Evolutionary conservation across 2,888 invertebrate species (phyloP).

Genomic region (Apoderus coryli): DNA sequence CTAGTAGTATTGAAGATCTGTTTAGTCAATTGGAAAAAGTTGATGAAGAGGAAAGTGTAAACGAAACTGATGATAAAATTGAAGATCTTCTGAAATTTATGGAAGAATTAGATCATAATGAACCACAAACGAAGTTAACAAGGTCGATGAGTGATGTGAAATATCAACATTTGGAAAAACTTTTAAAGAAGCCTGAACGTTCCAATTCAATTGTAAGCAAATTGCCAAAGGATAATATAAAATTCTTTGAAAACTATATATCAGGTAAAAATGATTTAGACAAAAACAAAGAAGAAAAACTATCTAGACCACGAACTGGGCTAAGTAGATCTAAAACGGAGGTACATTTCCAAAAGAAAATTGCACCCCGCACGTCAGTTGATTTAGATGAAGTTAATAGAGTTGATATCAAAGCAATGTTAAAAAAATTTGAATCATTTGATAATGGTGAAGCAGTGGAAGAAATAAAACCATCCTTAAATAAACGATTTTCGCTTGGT

Average conservation of each 20-base stretch:
- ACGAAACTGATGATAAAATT: conserved; percentile 27
- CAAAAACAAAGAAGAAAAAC: conserved; percentile 17
- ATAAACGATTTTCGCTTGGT: conserved; percentile 12
- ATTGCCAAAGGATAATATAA: conserved; percentile 30
- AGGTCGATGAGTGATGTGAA: conserved; percentile 29
- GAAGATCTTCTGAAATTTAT: conserved; percentile 32
- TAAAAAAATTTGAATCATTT: conserved; percentile 29
- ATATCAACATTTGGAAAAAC: conserved; percentile 30
- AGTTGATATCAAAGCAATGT: conserved; percentile 30
- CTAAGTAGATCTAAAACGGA: conserved; percentile 30
- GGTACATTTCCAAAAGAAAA: conserved; percentile 22
- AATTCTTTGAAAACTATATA: conserved; percentile 30
- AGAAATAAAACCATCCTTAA: conserved; percentile 7
- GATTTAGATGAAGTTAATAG: conserved; percentile 30
- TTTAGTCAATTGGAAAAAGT: conserved; percentile 29
- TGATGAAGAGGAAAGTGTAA: conserved; percentile 9
- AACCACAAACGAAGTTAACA: conserved; percentile 24
- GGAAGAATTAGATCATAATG: conserved; percentile 30
- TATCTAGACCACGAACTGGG: conserved; percentile 16
- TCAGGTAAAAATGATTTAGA: conserved; percentile 23
- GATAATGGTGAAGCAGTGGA: conserved; percentile 15
- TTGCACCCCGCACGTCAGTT: conserved; percentile 24
- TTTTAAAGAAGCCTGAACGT: conserved; percentile 25
- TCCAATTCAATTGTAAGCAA: conserved; percentile 27
- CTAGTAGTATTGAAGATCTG: conserved; percentile 33